Base-by-base conservation (phyloP, 2,113 vertebrate genomes). In the Pterocles orientalis region DNA sequence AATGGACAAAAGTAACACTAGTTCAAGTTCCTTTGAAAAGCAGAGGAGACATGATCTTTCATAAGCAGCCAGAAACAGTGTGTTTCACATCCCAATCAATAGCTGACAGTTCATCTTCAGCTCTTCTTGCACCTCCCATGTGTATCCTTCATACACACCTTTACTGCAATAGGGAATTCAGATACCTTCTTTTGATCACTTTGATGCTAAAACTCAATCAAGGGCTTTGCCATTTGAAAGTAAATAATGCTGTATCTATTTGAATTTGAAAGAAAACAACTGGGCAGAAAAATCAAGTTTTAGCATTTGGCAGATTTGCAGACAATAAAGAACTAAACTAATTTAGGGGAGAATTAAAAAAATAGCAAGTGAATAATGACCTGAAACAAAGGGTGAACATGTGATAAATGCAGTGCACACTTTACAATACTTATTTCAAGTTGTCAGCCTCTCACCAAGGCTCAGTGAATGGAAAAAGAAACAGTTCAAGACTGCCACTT, bases 171-270 rank as follows among this genome's bases (percentile, higher is more conserved):
- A 34, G 60, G 36, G 64, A 92, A 70, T 89, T 94, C 78, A 80
- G 31, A n/a, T 57, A 14, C 8, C 43, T 56, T 48, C 75, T 86
- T 91, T 70, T 81, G 51, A 85, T 73, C 47, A 20, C 60, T 93
- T 79, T 56, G 68, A 94, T 87, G 88, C 53, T 62, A 73, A 66
- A 64, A 34, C 20, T 70, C 65, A 86, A 64, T 39, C 51, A 36
- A 71, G 28, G 47, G 25, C 56, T 94, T 88, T 94, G 85, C 41
- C 71, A 66, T 95, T 81, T 76, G 28, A 36, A 96, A 94, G 43
- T 58, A 90, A 93, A 56, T 45, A 91, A 80, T 31, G 33, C 31
- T 65, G 48, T 20, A 75, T 78, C 39, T 86, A 90, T 78, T 12
- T 31, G 57, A 94, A 85, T 20, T 69, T 77, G 20, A 82, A 93